These are phyloP conservation scores for Albula glossodonta DNA, from an alignment of 2,113 vertebrate genomes.

Conservation along the genomic window DNA sequence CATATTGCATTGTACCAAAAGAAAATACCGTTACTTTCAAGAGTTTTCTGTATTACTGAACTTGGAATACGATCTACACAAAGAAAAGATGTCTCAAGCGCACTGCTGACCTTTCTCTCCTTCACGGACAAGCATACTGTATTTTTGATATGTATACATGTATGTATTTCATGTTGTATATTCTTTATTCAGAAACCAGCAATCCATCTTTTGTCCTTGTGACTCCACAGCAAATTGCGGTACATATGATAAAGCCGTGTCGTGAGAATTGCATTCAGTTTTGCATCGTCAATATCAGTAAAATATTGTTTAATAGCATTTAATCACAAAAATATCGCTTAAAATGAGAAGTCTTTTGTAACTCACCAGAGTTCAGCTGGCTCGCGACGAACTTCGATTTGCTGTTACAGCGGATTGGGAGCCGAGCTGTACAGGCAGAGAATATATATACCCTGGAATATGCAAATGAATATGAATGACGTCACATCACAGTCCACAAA, in stretches of 20 bases:
- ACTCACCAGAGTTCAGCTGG: constrained; percentile 44
- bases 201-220: not conserved
- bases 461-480: constrained; percentile 54
- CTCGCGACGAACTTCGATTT: not conserved
- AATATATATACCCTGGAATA: constrained; percentile 58
- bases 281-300: not conserved
- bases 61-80: not conserved
- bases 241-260: not conserved
- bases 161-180: not conserved
- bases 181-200: not conserved
- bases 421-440: not conserved
- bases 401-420: constrained; percentile 35
- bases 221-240: not conserved
- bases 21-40: not conserved
- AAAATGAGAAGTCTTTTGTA: not conserved
- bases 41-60: not conserved
- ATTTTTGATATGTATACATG: not conserved
- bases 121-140: not conserved
- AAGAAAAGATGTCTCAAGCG: not conserved
- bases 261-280: no score
- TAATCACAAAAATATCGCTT: not conserved
- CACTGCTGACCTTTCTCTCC: not conserved
- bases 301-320: not conserved
- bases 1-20: not conserved
- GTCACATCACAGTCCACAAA: constrained; percentile 28